Percentiles rank a stretch among this genome's conserved stretches.
These are phyloP conservation scores for Acleris emargana DNA, from an alignment of 2,888 invertebrate species.

Conservation along the genomic window DNA sequence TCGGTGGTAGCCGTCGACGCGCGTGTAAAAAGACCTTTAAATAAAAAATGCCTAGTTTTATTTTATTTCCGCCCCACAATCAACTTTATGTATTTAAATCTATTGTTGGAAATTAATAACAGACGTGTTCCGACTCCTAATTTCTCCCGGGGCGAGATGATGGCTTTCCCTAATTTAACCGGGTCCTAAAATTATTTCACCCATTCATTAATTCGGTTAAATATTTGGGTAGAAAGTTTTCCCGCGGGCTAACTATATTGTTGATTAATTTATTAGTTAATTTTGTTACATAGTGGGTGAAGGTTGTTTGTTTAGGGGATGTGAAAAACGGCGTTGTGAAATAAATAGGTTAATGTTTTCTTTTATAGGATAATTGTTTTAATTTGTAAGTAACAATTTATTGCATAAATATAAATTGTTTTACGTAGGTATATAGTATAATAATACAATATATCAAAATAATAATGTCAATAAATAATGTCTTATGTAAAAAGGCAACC, in stretches of 20 bases:
- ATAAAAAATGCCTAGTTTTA: conserved; percentile 15
- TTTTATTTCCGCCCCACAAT: conserved; percentile 44
- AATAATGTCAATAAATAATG: too few species aligned
- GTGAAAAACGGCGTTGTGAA: too few species aligned
- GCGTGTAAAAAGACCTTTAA: background rate
- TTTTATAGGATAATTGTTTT: too few species aligned
- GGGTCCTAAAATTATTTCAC: conserved; percentile 61
- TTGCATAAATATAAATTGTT: too few species aligned
- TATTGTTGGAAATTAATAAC: conserved; percentile 66
- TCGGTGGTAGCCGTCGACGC: too few species aligned
- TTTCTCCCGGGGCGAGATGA: conserved; percentile 46
- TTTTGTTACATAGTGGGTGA: background rate
- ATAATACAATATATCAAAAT: too few species aligned
- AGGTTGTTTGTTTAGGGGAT: too few species aligned
- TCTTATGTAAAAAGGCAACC: too few species aligned
- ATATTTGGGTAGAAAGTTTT: conserved; percentile 46
- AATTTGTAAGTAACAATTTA: too few species aligned
- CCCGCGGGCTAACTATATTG: conserved; percentile 24
- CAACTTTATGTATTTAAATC: conserved; percentile 64
- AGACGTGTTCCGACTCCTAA: conserved; percentile 52
- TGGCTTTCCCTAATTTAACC: conserved; percentile 50
- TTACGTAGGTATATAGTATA: too few species aligned
- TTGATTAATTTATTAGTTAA: conserved; percentile 4
- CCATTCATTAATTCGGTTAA: conserved; percentile 65
- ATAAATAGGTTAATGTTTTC: too few species aligned